Conservation (phyloP, 1,140 invertebrate species). For the Danaus melanippus region DNA sequence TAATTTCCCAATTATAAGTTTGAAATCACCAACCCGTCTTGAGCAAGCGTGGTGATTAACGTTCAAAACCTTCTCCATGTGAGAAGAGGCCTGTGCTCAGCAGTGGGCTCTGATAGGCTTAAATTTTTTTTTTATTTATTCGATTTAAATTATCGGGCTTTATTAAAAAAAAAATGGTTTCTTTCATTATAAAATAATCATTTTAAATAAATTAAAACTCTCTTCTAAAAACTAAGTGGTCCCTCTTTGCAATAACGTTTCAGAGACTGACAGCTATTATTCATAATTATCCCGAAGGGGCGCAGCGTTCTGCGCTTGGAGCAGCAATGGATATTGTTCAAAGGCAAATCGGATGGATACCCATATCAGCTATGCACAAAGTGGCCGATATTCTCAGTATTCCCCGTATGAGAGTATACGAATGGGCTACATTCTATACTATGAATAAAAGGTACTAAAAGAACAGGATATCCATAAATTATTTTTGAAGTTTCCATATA, state of each 20-base stretch:
- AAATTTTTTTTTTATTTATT: background rate
- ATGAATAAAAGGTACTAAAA: constrained; percentile 91
- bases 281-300: constrained; percentile 50
- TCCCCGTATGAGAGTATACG: constrained; percentile 97
- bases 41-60: too few relatives aligned
- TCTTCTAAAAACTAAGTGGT: too few relatives aligned
- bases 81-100: too few relatives aligned
- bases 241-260: constrained; percentile 8
- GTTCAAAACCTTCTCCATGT: too few relatives aligned
- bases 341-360: constrained; percentile 74
- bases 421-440: constrained; percentile 99
- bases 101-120: too few relatives aligned
- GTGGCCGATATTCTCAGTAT: constrained; percentile 90
- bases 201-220: too few relatives aligned
- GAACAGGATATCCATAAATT: constrained; percentile 2
- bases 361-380: constrained; percentile 97
- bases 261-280: constrained; percentile 46
- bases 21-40: too few relatives aligned
- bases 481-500: background rate
- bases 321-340: constrained; percentile 52
- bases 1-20: too few relatives aligned
- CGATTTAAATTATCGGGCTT: background rate
- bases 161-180: background rate
- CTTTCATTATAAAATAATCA: too few relatives aligned
- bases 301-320: constrained; percentile 40